Evolutionary conservation across 1,140 invertebrate genomes (phyloP).

Genomic region (Chelonus insularis): DNA sequence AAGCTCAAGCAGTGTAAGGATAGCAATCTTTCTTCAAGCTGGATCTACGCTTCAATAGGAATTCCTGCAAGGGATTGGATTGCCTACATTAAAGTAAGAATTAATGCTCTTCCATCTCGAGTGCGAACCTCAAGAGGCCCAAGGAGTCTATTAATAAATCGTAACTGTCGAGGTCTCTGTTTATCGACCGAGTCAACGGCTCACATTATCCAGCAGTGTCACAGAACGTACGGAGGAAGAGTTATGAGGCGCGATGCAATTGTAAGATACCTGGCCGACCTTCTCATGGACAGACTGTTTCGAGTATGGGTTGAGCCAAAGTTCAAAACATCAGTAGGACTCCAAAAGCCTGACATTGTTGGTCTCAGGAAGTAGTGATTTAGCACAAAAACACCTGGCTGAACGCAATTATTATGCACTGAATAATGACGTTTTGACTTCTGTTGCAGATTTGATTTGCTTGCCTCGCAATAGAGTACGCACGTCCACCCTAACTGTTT

Average conservation of each 20-base stretch:
- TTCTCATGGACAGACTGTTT: not conserved
- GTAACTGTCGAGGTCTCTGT: not conserved
- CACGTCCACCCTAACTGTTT: too few relatives aligned
- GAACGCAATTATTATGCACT: too few relatives aligned
- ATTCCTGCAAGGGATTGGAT: not conserved
- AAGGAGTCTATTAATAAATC: not conserved
- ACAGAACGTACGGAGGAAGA: not conserved
- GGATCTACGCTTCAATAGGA: not conserved
- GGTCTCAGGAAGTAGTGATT: too few relatives aligned
- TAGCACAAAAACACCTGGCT: too few relatives aligned
- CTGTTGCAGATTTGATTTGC: too few relatives aligned
- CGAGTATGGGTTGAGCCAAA: too few relatives aligned
- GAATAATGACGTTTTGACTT: too few relatives aligned
- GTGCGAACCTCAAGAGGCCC: not conserved
- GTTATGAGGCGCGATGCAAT: not conserved
- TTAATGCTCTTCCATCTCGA: not conserved
- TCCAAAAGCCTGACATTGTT: too few relatives aligned
- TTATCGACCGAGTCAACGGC: not conserved
- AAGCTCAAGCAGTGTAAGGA: not conserved
- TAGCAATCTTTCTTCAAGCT: conserved; percentile 37
- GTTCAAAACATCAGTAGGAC: too few relatives aligned
- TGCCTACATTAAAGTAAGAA: not conserved
- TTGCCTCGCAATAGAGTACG: too few relatives aligned
- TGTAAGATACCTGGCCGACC: not conserved
- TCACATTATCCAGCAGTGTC: not conserved